phyloP scores from a whole-genome alignment of 2,888 invertebrate genomes.

The Sminthurinus aureus region DNA sequence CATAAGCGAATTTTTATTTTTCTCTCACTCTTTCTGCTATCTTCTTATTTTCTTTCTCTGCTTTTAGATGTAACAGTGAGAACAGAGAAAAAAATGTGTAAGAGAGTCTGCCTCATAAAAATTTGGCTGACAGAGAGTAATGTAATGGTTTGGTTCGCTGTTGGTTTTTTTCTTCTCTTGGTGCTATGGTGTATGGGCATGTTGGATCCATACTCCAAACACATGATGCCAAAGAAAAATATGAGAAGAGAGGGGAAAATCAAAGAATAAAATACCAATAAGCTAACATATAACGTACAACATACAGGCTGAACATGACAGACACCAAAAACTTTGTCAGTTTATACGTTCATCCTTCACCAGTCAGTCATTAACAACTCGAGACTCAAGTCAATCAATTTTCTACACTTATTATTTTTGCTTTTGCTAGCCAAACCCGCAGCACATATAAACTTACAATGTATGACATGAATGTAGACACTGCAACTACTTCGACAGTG shows the following conservation, averaged over 20 bases:
- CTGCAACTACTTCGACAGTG: not conserved
- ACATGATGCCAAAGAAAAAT: not conserved
- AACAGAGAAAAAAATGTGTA: not conserved
- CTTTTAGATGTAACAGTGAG: not conserved
- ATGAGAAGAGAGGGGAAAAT: not conserved
- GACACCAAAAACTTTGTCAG: constrained; percentile 17
- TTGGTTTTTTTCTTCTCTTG: not conserved
- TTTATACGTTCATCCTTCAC: not conserved
- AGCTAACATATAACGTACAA: too few relatives aligned
- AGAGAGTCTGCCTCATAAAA: constrained; percentile 27
- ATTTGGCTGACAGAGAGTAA: constrained; percentile 25
- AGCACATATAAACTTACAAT: constrained; percentile 9
- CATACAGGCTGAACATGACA: not conserved
- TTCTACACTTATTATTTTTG: constrained; percentile 12
- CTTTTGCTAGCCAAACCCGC: constrained; percentile 12
- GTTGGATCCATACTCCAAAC: too few relatives aligned
- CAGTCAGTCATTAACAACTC: constrained; percentile 24
- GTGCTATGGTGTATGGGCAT: not conserved
- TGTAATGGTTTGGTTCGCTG: not conserved
- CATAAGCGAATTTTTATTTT: too few relatives aligned
- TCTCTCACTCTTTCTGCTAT: not conserved
- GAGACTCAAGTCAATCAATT: constrained; percentile 39
- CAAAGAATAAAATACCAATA: constrained; percentile 8
- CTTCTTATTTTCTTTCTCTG: not conserved
- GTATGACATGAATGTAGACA: not conserved